Percentiles rank a stretch among this genome's conserved stretches.
Conservation (phyloP, 2,797 vertebrate species). For the Enteromius unitaeniatus region DNA sequence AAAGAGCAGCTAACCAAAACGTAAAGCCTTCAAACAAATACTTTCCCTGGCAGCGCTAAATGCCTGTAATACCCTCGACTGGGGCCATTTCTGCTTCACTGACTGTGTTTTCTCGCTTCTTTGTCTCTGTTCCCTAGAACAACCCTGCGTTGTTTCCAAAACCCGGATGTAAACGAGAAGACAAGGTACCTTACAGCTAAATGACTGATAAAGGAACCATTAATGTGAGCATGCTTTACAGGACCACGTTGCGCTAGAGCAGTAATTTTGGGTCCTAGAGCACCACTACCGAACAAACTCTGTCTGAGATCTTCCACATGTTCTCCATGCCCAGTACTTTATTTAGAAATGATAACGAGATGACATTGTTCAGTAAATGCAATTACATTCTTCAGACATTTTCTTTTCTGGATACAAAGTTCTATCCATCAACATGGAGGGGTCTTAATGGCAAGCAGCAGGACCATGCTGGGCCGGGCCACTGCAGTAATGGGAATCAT, state of each 20-base stretch:
- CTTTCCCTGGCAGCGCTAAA: slow-evolving; percentile 60
- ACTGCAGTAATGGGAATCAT: slow-evolving; percentile 53
- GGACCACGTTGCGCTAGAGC: neutral
- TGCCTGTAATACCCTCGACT: slow-evolving; percentile 59
- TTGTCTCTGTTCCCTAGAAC: slow-evolving; percentile 30
- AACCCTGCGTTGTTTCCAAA: slow-evolving; percentile 21
- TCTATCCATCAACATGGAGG: slow-evolving; percentile 47
- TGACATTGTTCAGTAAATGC: slow-evolving; percentile 32
- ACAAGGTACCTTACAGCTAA: neutral
- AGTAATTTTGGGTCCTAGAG: neutral
- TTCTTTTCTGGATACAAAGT: slow-evolving; percentile 15
- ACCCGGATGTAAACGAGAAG: slow-evolving; percentile 22
- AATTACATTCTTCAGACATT: slow-evolving; percentile 6
- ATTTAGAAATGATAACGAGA: slow-evolving; percentile 37
- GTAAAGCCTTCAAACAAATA: slow-evolving; percentile 67
- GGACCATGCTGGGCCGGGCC: slow-evolving; percentile 14
- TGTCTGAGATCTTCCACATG: slow-evolving; percentile 6
- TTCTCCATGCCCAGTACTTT: neutral
- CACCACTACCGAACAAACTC: neutral
- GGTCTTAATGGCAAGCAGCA: slow-evolving; percentile 34
- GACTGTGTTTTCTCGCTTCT: slow-evolving; percentile 53
- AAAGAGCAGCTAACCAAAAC: slow-evolving; percentile 65
- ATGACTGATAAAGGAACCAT: neutral
- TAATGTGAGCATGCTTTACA: neutral
- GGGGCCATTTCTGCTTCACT: slow-evolving; percentile 62